Evolutionary conservation across 2,888 invertebrate genomes (phyloP), one percentile per base, ranked within the genome.

Genomic region (Drosophila bunnanda): DNA sequence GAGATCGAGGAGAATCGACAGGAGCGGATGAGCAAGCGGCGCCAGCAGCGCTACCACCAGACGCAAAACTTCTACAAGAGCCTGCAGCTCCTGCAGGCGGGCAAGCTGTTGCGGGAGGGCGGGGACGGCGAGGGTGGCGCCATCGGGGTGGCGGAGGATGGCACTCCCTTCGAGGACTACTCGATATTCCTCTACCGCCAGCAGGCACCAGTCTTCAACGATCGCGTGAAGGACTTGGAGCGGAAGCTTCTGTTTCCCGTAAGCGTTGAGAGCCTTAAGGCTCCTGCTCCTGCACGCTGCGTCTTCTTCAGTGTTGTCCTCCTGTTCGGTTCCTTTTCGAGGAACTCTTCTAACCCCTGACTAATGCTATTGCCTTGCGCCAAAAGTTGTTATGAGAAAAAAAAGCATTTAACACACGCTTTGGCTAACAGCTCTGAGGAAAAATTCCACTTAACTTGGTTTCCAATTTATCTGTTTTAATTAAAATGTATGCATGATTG

Each of bases 121-220:
- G 36, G 34, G 32, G 55, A 57, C 30, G 84, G 59, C 28, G 66
- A 66, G 67, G 44, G 50, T 20, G 43, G 43, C 43, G 46, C 46
- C 5, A 6, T 80, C 53, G 82, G 87, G 17, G 69, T 87, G 39
- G 94, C 95, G 32, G 93, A 95, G 34, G 93, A 93, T 5, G 93
- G 93, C 60, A 93, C 93, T 76, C 95, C 96, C 69, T 94, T 96
- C 89, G 96, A 97, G 93, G 96, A 97, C 93, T 96, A 97, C 93
- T 96, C 96, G 30, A 94, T 97, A 89, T 96, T 96, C 93, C 94
- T 97, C 89, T 97, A 97, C 93, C 94, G 97, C 57, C 96, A 97
- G 92, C 96, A 95, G 65, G 97, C 97, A 17, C 96, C 96, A 9
- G 94, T 96, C 90, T 97, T 97, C 93, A 95, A 95, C 92, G 96